phyloP scores from a whole-genome alignment of 2,797 vertebrate species.

The Melanotaenia parkinsoni region DNA sequence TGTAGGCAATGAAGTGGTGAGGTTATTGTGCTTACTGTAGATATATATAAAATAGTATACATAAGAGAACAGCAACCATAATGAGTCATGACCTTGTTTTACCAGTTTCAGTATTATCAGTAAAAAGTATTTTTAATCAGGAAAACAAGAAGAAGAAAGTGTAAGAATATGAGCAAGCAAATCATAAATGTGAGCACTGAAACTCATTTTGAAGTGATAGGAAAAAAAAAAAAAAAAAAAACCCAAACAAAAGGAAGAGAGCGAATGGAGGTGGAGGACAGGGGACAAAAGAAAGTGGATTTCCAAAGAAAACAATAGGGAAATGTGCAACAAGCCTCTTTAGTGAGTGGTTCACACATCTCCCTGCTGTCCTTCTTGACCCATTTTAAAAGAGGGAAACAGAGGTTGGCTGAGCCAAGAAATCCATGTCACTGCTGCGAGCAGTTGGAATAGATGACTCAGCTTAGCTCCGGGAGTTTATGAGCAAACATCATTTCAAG shows the following conservation, averaged over 20 bases:
- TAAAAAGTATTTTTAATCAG: background rate
- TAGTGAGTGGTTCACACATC: background rate
- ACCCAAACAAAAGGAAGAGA: background rate
- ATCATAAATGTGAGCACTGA: background rate
- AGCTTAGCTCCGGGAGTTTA: constrained; percentile 18
- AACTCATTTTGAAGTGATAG: background rate
- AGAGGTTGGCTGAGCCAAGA: background rate
- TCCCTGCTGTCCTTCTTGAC: background rate
- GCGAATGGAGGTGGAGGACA: background rate
- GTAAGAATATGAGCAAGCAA: background rate
- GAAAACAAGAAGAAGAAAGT: background rate
- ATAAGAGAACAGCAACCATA: background rate
- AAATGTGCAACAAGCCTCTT: background rate
- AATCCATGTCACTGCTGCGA: constrained; percentile 3
- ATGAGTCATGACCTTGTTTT: background rate
- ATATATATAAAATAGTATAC: background rate
- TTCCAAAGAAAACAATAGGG: background rate
- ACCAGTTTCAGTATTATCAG: background rate
- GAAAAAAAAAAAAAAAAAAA: background rate
- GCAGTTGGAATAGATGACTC: constrained; percentile 60
- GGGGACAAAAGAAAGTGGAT: no score
- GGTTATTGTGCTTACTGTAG: background rate
- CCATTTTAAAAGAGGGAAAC: constrained; percentile 11
- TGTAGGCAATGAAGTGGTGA: background rate
- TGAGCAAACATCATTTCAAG: constrained; percentile 47